A percentile compares a stretch with the other conserved stretches of the same genome.
Conservation (phyloP, 2,888 invertebrate genomes). For the Spatulosminthurus flaviceps region DNA sequence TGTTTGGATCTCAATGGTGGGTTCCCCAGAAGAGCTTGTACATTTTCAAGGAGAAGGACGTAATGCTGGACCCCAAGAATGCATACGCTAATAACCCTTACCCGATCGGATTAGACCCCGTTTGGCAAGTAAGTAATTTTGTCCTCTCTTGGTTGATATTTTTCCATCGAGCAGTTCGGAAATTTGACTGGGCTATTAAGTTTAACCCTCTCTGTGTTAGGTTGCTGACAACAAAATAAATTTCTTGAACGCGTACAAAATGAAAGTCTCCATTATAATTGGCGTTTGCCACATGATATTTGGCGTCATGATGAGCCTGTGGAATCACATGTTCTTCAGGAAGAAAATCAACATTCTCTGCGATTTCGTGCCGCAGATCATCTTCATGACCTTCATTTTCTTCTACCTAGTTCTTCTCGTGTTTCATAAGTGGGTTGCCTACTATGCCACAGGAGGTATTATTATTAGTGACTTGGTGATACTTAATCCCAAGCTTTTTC, state of each 20-base stretch:
- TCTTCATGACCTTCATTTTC: conserved; percentile 91
- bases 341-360: conserved; percentile 83
- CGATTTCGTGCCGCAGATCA: conserved; percentile 95
- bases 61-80: conserved; percentile 62
- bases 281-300: conserved; percentile 99
- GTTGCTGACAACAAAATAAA: conserved; percentile 84
- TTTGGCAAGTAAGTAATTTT: conserved; percentile 74
- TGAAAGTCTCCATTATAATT: conserved; percentile 97
- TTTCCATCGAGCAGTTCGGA: too few species aligned
- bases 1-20: conserved; percentile 92
- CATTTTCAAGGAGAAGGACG: conserved; percentile 62
- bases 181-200: too few species aligned
- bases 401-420: conserved; percentile 94
- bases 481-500: too few species aligned
- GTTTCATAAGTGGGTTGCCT: conserved; percentile 92
- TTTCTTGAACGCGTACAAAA: conserved; percentile 90
- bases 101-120: conserved; percentile 89
- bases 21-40: conserved; percentile 58
- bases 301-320: conserved; percentile 87
- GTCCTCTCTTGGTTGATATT: too few species aligned
- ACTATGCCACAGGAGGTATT: conserved; percentile 60
- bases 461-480: background rate
- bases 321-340: conserved; percentile 83
- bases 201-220: conserved; percentile 65
- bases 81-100: conserved; percentile 72